These are phyloP conservation scores for Notarius quadriscutis DNA, from an alignment of 2,113 vertebrate genomes.

Conservation along the genomic window DNA sequence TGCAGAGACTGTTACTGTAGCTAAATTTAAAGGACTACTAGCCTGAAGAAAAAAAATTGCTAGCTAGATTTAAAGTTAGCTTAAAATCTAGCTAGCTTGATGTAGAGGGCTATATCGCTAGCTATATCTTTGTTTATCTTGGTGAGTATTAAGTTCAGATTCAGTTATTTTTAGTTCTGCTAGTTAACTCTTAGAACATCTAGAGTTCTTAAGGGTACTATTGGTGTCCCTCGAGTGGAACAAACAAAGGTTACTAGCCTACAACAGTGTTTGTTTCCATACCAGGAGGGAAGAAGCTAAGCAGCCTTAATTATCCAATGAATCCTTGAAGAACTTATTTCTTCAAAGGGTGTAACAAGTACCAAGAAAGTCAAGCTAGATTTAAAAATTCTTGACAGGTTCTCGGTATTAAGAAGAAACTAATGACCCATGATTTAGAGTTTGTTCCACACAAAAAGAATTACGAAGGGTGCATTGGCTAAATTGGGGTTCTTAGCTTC, in stretches of 20 bases:
- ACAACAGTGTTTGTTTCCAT: neutral
- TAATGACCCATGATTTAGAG: neutral
- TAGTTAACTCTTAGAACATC: neutral
- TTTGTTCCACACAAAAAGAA: neutral
- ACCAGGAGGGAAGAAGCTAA: neutral
- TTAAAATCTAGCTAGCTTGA: neutral
- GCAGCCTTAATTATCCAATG: no score
- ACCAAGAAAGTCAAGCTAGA: neutral
- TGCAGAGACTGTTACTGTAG: neutral
- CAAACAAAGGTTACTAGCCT: neutral
- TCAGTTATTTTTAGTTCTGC: neutral
- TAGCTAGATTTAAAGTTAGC: neutral
- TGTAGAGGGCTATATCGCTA: neutral
- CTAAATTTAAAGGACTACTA: neutral
- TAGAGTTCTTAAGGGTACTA: neutral
- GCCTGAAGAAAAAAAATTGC: neutral
- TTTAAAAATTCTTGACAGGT: neutral
- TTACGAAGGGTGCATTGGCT: neutral
- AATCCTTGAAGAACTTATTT: neutral
- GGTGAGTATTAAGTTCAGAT: neutral
- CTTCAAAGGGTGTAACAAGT: neutral
- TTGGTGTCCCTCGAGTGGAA: neutral
- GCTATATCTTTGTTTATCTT: no score
- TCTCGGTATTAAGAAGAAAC: neutral
- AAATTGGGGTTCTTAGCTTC: neutral